phyloP scores from a whole-genome alignment of 2,888 invertebrate genomes.

The Spilarctia lutea region DNA sequence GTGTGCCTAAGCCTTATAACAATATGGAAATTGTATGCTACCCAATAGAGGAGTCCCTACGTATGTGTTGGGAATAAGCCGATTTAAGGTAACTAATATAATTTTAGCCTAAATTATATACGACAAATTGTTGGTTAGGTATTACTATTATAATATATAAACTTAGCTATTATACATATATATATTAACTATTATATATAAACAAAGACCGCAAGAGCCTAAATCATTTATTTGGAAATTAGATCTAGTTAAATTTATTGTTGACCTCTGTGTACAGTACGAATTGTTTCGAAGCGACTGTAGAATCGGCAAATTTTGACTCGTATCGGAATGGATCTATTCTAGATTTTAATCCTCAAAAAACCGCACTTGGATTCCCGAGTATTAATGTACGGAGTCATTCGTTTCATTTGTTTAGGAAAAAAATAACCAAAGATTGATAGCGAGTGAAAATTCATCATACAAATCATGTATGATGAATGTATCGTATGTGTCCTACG shows the following conservation, averaged over 20 bases:
- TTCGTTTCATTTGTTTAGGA: too few species aligned
- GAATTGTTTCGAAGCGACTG: neutral
- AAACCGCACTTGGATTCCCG: too few species aligned
- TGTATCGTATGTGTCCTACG: too few species aligned
- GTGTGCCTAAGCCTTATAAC: conserved; percentile 18
- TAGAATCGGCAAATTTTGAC: too few species aligned
- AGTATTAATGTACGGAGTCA: too few species aligned
- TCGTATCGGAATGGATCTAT: too few species aligned
- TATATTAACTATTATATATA: too few species aligned
- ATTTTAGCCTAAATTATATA: conserved; percentile 4
- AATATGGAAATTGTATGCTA: conserved; percentile 28
- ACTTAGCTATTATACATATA: too few species aligned
- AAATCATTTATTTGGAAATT: neutral
- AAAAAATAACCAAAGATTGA: too few species aligned
- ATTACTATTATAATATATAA: neutral
- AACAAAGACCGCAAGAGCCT: neutral
- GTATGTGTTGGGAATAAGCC: conserved; percentile 11
- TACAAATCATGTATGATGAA: too few species aligned
- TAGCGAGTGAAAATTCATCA: neutral
- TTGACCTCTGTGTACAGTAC: neutral
- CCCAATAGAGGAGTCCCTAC: conserved; percentile 8
- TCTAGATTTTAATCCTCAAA: too few species aligned
- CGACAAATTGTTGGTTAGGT: conserved; percentile 1
- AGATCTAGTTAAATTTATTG: neutral
- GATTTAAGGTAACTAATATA: conserved; percentile 7